phyloP scores from a whole-genome alignment of 2,888 invertebrate genomes.

The Cybosia mesomella region DNA sequence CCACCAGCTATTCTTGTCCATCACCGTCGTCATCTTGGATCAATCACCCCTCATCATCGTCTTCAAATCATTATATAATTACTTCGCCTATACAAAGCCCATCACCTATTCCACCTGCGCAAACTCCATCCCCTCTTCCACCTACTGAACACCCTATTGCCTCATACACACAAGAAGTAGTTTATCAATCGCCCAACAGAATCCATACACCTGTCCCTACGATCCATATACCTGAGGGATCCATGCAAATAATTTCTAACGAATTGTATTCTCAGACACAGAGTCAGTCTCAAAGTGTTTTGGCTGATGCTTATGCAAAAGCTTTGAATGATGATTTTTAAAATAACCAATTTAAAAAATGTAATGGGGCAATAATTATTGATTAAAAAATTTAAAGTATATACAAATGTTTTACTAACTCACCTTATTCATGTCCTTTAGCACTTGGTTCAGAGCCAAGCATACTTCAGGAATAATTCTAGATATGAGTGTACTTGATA shows the following conservation, averaged over 20 bases:
- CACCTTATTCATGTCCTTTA: no score
- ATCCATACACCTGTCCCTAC: slow-evolving; percentile 36
- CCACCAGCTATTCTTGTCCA: slow-evolving; percentile 21
- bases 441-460: no score
- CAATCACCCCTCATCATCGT: slow-evolving; percentile 30
- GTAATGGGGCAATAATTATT: no score
- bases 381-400: no score
- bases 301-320: no score
- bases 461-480: no score
- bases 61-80: slow-evolving; percentile 10
- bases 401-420: no score
- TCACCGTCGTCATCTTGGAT: background rate
- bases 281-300: no score
- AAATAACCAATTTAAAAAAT: no score
- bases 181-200: slow-evolving; percentile 35
- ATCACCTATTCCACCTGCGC: slow-evolving; percentile 31
- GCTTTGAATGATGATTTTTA: no score
- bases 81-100: slow-evolving; percentile 29
- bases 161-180: slow-evolving; percentile 34
- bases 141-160: slow-evolving; percentile 31
- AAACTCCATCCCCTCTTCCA: slow-evolving; percentile 31
- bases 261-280: slow-evolving; percentile 29
- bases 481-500: no score
- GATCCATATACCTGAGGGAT: slow-evolving; percentile 27
- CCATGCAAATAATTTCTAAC: slow-evolving; percentile 32